Evolutionary conservation across 2,113 vertebrate species (phyloP).

Genomic region (Sialia sialis): DNA sequence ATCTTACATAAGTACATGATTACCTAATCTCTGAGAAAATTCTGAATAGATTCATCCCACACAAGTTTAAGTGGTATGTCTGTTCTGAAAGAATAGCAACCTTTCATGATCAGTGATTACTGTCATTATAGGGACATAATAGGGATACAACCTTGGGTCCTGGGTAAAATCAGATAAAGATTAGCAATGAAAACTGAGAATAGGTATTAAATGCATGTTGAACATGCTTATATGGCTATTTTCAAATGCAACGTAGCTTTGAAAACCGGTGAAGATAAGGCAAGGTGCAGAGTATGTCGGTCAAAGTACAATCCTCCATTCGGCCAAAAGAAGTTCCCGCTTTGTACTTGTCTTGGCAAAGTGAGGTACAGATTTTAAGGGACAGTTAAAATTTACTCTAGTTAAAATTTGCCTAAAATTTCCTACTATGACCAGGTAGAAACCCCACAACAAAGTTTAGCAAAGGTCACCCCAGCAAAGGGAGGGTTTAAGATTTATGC

Average conservation of each 20-base stretch:
- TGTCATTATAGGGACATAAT: neutral
- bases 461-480: neutral
- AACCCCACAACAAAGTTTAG: neutral
- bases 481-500: neutral
- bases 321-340: fast-evolving
- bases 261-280: neutral
- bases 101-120: neutral
- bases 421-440: neutral
- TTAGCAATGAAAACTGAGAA: neutral
- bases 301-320: neutral
- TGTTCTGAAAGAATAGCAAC: neutral
- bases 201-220: neutral
- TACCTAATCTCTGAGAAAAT: neutral
- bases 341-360: neutral
- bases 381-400: neutral
- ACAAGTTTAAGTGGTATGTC: neutral
- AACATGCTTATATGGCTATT: neutral
- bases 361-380: neutral
- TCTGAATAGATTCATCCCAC: neutral
- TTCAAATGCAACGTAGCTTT: neutral
- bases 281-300: neutral
- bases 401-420: too few relatives aligned
- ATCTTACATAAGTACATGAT: neutral
- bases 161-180: neutral
- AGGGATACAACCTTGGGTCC: fast-evolving